Evolutionary conservation across 1,140 invertebrate species (phyloP).

Genomic region (Branchinecta lynchi): DNA sequence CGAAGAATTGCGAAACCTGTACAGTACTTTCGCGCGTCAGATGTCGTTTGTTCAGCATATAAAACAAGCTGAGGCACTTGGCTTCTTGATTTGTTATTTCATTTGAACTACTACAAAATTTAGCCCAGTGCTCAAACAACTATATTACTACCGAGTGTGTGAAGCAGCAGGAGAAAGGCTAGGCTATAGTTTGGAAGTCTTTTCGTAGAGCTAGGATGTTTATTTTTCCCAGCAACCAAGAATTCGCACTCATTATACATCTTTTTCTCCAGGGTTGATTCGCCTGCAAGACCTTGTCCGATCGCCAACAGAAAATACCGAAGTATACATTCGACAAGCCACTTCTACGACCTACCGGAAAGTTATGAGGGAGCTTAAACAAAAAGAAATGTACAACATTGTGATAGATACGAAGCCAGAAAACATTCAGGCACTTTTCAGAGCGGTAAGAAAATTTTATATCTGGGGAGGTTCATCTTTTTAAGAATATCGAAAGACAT

Average conservation of each 20-base stretch:
- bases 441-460: constrained; percentile 48
- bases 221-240: background rate
- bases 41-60: no score
- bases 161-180: no score
- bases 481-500: no score
- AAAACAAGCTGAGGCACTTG: no score
- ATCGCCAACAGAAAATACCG: constrained; percentile 37
- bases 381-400: constrained; percentile 65
- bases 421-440: constrained; percentile 56
- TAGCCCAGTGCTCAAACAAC: background rate
- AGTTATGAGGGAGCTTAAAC: constrained; percentile 57
- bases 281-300: constrained; percentile 69
- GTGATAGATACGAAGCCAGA: constrained; percentile 65
- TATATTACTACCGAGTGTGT: no score
- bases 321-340: constrained; percentile 68
- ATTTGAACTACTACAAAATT: background rate
- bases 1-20: no score
- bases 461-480: no score
- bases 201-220: no score
- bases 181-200: no score
- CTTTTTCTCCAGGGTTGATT: constrained; percentile 52
- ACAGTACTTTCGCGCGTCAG: background rate
- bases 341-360: constrained; percentile 55
- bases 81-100: background rate
- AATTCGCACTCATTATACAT: constrained; percentile 13